Base-by-base conservation (phyloP, 2,113 vertebrate species). In the Heptranchias perlo region DNA sequence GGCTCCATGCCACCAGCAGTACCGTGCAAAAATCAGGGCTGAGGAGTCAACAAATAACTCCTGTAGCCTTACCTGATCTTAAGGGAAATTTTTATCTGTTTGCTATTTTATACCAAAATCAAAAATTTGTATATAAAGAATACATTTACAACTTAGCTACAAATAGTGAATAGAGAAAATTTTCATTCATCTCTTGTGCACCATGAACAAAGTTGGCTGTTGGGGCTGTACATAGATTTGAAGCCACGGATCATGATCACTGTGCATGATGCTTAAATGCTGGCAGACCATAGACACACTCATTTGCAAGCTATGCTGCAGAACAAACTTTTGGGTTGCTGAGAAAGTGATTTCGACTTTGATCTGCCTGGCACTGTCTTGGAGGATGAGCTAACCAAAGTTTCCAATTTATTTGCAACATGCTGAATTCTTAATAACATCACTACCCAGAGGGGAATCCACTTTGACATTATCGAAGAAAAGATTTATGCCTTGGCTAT, bases 401-500 rank as follows among this genome's bases (percentile, higher is more conserved):
- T 47, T 94, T 93, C 44, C n/a, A 94, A 67, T 67, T 64, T 58
- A 58, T 47, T 69, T 67, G 31, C 62, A 94, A 94, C 44, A 67
- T 65, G 39, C 39, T 94, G 93, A 67, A 67, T 64, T 65, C 62
- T 67, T 94, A 65, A 67, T 47, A 67, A 13, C 64, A 65, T 94
- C 93, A 44, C 93, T 28, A 49, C 28, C 64, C 93, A 94, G 62
- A 49, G 23, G 64, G 93, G n/a, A 67, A 94, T 94, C 64, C 44
- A 67, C 93, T 67, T 65, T 13, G 62, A 94, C 93, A 67, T 94
- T 67, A 67, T 67, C 49, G 64, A 94, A 94, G 93, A 65, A 67
- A 65, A 94, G 92, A 94, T 94, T 64, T 65, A 67, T 94, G 93
- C 62, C n/a, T 23, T 94, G 10, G 39, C 62, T 47, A 47, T 47